A percentile compares a stretch with the other conserved stretches of the same genome.
Evolutionary conservation across 2,797 vertebrate genomes (phyloP).

Genomic region (Sebastes hopkinsi): DNA sequence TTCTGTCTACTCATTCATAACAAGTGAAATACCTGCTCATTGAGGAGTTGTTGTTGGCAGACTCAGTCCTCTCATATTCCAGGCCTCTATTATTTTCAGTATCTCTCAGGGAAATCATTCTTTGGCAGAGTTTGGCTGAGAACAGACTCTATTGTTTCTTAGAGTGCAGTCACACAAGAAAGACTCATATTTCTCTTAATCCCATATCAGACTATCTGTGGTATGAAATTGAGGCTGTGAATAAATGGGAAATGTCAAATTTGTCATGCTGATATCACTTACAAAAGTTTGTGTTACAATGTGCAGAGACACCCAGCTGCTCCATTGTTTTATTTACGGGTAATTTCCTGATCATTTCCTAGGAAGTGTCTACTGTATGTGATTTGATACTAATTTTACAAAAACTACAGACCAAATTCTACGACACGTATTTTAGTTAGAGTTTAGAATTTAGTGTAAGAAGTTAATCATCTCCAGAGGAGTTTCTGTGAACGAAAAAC

Average conservation of each 20-base stretch:
- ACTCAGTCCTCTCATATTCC: constrained; percentile 43
- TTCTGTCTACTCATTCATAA: background rate
- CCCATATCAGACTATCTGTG: constrained; percentile 49
- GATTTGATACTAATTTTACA: background rate
- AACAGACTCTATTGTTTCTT: constrained; percentile 53
- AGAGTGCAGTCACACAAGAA: constrained; percentile 42
- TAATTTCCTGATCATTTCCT: background rate
- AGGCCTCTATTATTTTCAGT: constrained; percentile 39
- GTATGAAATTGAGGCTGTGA: constrained; percentile 33
- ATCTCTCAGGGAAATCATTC: constrained; percentile 49
- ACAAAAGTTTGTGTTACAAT: constrained; percentile 4
- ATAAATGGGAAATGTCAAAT: constrained; percentile 58
- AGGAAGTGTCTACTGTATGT: background rate
- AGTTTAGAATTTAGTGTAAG: background rate
- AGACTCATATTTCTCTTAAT: constrained; percentile 55
- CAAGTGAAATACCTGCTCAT: background rate
- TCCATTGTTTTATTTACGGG: background rate
- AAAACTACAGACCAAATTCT: background rate
- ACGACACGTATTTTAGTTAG: background rate
- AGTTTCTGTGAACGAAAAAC: background rate
- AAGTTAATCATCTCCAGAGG: background rate
- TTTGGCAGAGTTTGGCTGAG: constrained; percentile 34
- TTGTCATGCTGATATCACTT: constrained; percentile 42
- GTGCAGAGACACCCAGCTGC: background rate
- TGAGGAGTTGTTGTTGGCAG: constrained; percentile 38